These are phyloP conservation scores for Sicus ferrugineus DNA, from an alignment of 2,888 invertebrate species.

Conservation along the genomic window DNA sequence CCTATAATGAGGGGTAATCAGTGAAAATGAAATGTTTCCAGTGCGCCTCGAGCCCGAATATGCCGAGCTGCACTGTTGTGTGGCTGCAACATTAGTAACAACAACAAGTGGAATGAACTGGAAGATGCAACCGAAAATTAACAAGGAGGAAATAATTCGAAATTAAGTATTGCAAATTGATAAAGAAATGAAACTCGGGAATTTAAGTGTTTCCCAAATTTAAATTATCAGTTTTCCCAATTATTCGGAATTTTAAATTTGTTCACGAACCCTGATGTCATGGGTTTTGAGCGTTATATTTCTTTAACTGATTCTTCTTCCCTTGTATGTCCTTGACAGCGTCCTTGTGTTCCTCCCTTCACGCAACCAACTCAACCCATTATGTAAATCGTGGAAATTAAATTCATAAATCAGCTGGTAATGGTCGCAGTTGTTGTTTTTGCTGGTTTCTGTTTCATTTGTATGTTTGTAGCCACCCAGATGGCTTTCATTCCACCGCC, in stretches of 20 bases:
- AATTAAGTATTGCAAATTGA: too few relatives aligned
- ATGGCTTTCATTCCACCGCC: too few relatives aligned
- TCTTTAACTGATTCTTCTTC: not conserved
- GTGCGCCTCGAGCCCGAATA: too few relatives aligned
- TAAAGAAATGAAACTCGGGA: too few relatives aligned
- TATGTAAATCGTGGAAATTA: slow-evolving; percentile 23
- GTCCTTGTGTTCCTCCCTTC: not conserved
- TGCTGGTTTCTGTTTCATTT: not conserved
- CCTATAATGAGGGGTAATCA: slow-evolving; percentile 10
- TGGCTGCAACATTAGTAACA: too few relatives aligned
- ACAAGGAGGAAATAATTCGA: too few relatives aligned
- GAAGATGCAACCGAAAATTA: too few relatives aligned
- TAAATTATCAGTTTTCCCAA: not conserved
- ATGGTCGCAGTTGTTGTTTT: not conserved
- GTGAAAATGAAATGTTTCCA: slow-evolving; percentile 12
- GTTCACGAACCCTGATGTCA: not conserved
- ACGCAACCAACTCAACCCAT: slow-evolving; percentile 13
- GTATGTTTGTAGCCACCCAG: not conserved
- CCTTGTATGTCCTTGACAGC: not conserved
- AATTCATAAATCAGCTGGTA: slow-evolving; percentile 25
- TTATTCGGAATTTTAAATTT: too few relatives aligned
- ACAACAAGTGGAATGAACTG: too few relatives aligned
- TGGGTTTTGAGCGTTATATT: not conserved
- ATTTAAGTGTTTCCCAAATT: too few relatives aligned
- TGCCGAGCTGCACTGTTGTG: too few relatives aligned